Percentiles rank a stretch among this genome's conserved stretches.
phyloP scores from a whole-genome alignment of 2,888 invertebrate species.

The Trissolcus brochymenae region DNA sequence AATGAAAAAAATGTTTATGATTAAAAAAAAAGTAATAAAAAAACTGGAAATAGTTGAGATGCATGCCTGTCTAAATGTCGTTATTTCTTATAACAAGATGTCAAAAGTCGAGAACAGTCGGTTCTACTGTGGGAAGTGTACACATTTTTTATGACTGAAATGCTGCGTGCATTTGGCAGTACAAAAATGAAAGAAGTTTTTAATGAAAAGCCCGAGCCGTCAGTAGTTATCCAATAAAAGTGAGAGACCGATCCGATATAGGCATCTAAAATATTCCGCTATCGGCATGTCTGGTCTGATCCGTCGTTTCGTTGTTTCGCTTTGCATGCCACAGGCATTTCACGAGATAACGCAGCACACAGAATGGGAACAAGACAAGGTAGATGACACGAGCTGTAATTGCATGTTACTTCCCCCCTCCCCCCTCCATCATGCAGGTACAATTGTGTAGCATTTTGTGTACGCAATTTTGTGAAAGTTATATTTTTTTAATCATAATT shows the following conservation, averaged over 20 bases:
- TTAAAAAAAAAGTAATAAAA: too few species aligned
- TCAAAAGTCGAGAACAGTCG: too few species aligned
- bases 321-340: constrained; percentile 67
- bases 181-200: constrained; percentile 40
- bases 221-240: constrained; percentile 48
- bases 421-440: constrained; percentile 53
- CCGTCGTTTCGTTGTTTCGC: constrained; percentile 62
- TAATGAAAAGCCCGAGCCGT: constrained; percentile 40
- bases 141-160: constrained; percentile 4
- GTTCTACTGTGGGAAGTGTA: background rate
- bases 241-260: constrained; percentile 33
- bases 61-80: too few species aligned
- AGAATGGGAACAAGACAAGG: constrained; percentile 73
- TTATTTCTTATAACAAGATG: too few species aligned
- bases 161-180: constrained; percentile 35
- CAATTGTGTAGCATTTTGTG: constrained; percentile 45
- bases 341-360: constrained; percentile 69
- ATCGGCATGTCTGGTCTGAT: constrained; percentile 66
- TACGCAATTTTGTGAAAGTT: background rate
- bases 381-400: constrained; percentile 75
- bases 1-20: too few species aligned
- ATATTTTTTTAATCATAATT: background rate
- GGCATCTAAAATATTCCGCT: constrained; percentile 61
- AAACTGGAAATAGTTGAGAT: too few species aligned
- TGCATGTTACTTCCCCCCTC: constrained; percentile 70